These are phyloP conservation scores for Poecilia picta DNA, from an alignment of 2,797 vertebrate species.

Conservation along the genomic window DNA sequence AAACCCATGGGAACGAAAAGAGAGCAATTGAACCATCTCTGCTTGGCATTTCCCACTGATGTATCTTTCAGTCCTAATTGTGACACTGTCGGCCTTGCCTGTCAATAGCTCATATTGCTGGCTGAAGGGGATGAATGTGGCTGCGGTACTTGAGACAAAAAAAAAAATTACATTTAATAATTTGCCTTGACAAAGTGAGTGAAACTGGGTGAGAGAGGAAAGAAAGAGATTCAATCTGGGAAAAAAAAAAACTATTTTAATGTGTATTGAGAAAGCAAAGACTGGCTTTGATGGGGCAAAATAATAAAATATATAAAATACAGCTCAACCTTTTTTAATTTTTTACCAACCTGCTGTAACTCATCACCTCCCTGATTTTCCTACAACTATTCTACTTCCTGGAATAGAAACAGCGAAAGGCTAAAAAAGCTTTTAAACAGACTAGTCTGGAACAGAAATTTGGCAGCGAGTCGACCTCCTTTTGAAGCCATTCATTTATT, in stretches of 20 bases:
- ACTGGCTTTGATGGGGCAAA: slow-evolving; percentile 15
- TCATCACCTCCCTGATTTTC: slow-evolving; percentile 27
- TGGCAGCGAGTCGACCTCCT: slow-evolving; percentile 28
- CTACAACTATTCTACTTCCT: slow-evolving; percentile 23
- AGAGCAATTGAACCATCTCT: slow-evolving; percentile 26
- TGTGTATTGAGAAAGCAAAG: background rate
- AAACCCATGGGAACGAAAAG: slow-evolving; percentile 16
- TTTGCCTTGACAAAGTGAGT: slow-evolving; percentile 8
- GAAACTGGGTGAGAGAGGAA: background rate
- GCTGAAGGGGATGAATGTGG: slow-evolving; percentile 12
- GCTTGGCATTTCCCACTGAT: slow-evolving; percentile 56
- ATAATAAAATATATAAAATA: slow-evolving; percentile 10
- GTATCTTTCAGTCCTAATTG: slow-evolving; percentile 39
- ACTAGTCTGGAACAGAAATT: slow-evolving; percentile 26
- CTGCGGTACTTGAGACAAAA: background rate
- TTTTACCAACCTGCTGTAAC: slow-evolving; percentile 29
- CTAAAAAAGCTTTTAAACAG: slow-evolving; percentile 17
- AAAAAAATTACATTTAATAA: slow-evolving; percentile 9
- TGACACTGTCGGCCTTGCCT: slow-evolving; percentile 21
- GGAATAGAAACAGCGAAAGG: slow-evolving; percentile 26
- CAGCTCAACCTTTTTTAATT: slow-evolving; percentile 29
- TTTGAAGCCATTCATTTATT: slow-evolving; percentile 37
- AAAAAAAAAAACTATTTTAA: background rate
- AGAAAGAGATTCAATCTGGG: background rate
- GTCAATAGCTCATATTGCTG: slow-evolving; percentile 48